Evolutionary conservation across 64 coral and sea anemone species (phyloP).

Genomic region (Astreopora myriophthalma): DNA sequence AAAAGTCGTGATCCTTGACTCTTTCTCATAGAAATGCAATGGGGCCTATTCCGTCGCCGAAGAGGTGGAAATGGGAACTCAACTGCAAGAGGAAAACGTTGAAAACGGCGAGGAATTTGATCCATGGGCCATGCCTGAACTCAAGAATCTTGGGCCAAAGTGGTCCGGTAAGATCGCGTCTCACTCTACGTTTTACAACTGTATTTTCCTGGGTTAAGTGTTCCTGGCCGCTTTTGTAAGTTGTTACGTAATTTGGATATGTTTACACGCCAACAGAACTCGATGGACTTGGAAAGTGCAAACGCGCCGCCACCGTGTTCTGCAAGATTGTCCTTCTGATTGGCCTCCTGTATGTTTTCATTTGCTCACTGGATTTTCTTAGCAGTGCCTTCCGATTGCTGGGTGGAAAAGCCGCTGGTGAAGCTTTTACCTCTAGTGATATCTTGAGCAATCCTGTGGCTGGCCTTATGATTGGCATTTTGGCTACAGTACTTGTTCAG

Average conservation of each 20-base stretch:
- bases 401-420: conserved; percentile 94
- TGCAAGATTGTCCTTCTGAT: conserved; percentile 68
- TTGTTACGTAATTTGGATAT: no score
- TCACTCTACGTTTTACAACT: neutral
- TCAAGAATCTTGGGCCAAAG: conserved; percentile 71
- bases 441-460: conserved; percentile 88
- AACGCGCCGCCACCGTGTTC: conserved; percentile 35
- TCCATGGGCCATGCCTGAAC: conserved; percentile 89
- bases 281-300: conserved; percentile 39
- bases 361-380: conserved; percentile 95
- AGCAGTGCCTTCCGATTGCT: conserved; percentile 96
- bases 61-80: neutral
- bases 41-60: neutral
- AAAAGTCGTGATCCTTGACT: neutral
- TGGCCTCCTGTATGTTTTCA: conserved; percentile 89
- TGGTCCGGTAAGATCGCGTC: conserved; percentile 70
- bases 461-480: conserved; percentile 88
- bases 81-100: neutral
- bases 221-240: no score
- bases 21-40: neutral
- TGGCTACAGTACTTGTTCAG: conserved; percentile 96
- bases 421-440: conserved; percentile 75
- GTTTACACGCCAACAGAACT: conserved; percentile 66
- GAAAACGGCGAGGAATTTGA: conserved; percentile 60
- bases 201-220: neutral